phyloP scores from a whole-genome alignment of 64 coral and sea anemone genomes.

The Montipora cactus region DNA sequence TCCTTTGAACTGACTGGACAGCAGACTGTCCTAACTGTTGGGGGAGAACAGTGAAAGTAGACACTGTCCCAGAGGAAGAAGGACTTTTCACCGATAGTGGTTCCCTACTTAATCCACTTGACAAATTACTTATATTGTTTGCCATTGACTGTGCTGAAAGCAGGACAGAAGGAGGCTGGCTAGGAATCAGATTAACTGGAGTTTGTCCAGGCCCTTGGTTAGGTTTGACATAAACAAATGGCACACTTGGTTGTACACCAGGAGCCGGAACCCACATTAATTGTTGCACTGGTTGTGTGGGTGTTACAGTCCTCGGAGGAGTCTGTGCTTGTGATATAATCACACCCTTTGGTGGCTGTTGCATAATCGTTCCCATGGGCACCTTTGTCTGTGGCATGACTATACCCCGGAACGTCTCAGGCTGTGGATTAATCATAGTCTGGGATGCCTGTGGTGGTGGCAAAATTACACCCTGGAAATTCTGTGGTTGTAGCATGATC shows the following conservation, averaged over 20 bases:
- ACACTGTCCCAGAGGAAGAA: constrained; percentile 17
- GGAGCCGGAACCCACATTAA: constrained; percentile 24
- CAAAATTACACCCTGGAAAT: not conserved
- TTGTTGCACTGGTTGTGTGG: constrained; percentile 17
- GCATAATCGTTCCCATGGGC: too few relatives aligned
- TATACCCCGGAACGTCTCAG: too few relatives aligned
- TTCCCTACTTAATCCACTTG: not conserved
- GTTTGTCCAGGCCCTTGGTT: constrained; percentile 1
- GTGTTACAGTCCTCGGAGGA: not conserved
- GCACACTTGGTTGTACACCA: not conserved
- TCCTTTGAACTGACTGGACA: not conserved
- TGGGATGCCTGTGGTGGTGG: not conserved
- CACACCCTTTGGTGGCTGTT: not conserved
- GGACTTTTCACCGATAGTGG: not conserved
- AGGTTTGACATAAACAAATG: constrained; percentile 5
- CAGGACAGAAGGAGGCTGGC: not conserved
- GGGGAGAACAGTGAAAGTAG: constrained; percentile 33
- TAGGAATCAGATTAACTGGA: not conserved
- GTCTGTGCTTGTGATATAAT: not conserved
- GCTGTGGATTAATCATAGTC: not conserved
- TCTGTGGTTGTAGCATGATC: not conserved
- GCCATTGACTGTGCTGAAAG: not conserved
- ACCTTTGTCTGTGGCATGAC: too few relatives aligned
- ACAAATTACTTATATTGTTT: not conserved
- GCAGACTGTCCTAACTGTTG: constrained; percentile 24